These are phyloP conservation scores for Porites lutea DNA, from an alignment of 64 coral and sea anemone genomes.

Conservation along the genomic window DNA sequence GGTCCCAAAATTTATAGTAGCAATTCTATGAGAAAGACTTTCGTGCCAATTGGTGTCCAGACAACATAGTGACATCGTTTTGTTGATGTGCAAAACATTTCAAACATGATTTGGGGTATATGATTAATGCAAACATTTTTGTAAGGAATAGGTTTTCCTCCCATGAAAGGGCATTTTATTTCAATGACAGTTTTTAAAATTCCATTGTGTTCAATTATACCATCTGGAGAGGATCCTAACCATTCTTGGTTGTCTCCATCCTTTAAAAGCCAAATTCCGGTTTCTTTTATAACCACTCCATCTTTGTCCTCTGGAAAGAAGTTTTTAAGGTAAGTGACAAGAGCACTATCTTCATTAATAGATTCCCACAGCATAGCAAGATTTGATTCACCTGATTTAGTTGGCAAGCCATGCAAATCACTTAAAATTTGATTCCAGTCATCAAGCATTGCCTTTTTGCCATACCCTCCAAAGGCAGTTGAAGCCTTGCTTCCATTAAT, in stretches of 20 bases:
- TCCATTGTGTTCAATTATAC: slow-evolving; percentile 1
- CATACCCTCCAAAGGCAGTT: slow-evolving; percentile 54
- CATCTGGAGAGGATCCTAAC: slow-evolving; percentile 58
- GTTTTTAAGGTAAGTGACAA: slow-evolving; percentile 26
- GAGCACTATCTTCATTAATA: slow-evolving; percentile 49
- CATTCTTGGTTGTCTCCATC: slow-evolving; percentile 24
- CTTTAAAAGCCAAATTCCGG: slow-evolving; percentile 46
- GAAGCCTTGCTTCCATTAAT: slow-evolving; percentile 64
- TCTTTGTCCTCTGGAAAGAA: slow-evolving; percentile 18
- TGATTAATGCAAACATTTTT: slow-evolving; percentile 50
- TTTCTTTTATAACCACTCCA: slow-evolving; percentile 18
- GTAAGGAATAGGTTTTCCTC: slow-evolving; percentile 48
- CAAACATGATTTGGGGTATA: slow-evolving; percentile 51
- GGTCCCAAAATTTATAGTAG: slow-evolving; percentile 32
- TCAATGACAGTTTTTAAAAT: slow-evolving; percentile 7
- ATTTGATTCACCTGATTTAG: slow-evolving; percentile 35
- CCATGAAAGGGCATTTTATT: slow-evolving; percentile 59
- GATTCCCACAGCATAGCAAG: slow-evolving; percentile 56
- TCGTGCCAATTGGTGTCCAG: slow-evolving; percentile 46
- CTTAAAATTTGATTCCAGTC: slow-evolving; percentile 13
- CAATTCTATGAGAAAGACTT: slow-evolving; percentile 51
- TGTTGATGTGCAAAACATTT: slow-evolving; percentile 51
- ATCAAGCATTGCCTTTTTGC: slow-evolving; percentile 50
- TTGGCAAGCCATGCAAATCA: slow-evolving; percentile 33
- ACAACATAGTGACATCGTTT: slow-evolving; percentile 49